Evolutionary conservation across 2,888 invertebrate species (phyloP).

Genomic region (Drosophila subquinaria): DNA sequence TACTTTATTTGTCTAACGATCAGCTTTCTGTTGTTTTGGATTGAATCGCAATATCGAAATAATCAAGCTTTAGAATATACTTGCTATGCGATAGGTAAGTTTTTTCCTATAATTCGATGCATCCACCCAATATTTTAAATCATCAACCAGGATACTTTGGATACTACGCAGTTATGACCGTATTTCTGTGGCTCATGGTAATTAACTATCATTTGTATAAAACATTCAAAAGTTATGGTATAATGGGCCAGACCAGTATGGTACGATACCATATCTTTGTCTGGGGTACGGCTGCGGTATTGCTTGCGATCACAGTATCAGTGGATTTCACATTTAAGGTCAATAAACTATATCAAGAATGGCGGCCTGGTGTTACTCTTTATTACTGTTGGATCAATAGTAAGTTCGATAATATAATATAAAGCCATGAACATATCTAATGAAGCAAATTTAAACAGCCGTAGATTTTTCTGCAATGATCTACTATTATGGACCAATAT

Average conservation of each 20-base stretch:
- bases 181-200: conserved; percentile 93
- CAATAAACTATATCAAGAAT: not conserved
- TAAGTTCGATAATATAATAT: conserved; percentile 67
- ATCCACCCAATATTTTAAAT: not conserved
- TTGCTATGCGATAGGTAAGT: conserved; percentile 11
- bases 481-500: conserved; percentile 74
- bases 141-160: conserved; percentile 54
- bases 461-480: conserved; percentile 56
- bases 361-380: conserved; percentile 86
- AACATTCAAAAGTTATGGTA: conserved; percentile 56
- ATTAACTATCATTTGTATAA: conserved; percentile 94
- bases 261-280: conserved; percentile 68
- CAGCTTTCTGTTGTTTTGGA: conserved; percentile 3
- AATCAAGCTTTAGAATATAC: rapidly evolving
- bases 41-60: not conserved
- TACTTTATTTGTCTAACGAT: conserved; percentile 16
- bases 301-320: conserved; percentile 56
- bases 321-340: conserved; percentile 59
- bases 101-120: not conserved
- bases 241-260: conserved; percentile 30
- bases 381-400: conserved; percentile 87
- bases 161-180: conserved; percentile 90
- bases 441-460: conserved; percentile 24
- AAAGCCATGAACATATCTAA: not conserved
- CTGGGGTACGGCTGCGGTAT: conserved; percentile 66